Conservation (phyloP, 2,113 vertebrate genomes). For the Albula goreensis region DNA sequence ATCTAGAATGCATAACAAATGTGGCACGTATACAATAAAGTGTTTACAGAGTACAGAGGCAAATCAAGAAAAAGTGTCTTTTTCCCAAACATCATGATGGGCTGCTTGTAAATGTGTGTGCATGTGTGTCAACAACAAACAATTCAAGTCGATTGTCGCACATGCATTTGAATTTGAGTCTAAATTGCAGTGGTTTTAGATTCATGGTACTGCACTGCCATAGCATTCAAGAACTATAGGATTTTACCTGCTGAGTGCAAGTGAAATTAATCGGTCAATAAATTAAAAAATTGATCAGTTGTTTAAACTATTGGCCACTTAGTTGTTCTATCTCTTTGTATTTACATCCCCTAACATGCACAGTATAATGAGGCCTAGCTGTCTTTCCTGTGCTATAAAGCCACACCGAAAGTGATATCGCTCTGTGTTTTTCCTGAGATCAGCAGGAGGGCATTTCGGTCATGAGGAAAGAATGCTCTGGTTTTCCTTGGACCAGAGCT, state of each 20-base stretch:
- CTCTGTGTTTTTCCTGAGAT: slow-evolving; percentile 34
- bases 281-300: slow-evolving; percentile 35
- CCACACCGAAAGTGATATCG: slow-evolving; percentile 34
- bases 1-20: no score
- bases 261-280: slow-evolving; percentile 35
- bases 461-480: slow-evolving; percentile 46
- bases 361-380: slow-evolving; percentile 35
- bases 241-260: slow-evolving; percentile 34
- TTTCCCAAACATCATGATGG: no score
- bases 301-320: slow-evolving; percentile 14
- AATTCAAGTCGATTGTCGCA: no score
- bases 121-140: no score
- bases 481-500: slow-evolving; percentile 40
- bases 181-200: background rate
- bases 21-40: no score
- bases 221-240: background rate
- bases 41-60: no score
- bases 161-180: background rate
- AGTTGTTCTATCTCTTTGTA: background rate
- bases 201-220: background rate
- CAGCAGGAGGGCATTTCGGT: slow-evolving; percentile 11
- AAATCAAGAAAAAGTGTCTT: no score
- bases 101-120: no score
- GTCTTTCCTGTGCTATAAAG: slow-evolving; percentile 22
- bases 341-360: background rate